Evolutionary conservation across 1,140 invertebrate genomes (phyloP).

Genomic region (Notospermus geniculatus): DNA sequence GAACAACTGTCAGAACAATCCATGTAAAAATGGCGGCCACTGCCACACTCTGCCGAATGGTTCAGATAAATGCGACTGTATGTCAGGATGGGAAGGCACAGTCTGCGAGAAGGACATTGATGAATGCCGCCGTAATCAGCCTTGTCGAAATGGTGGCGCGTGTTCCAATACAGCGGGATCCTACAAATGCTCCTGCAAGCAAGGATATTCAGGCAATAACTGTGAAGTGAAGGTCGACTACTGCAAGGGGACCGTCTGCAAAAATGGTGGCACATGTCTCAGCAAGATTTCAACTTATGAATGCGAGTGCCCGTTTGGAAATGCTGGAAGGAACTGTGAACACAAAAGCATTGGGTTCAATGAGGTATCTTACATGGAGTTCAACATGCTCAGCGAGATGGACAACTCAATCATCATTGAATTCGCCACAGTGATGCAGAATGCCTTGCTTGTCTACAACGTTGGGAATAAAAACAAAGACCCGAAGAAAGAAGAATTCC

Average conservation of each 20-base stretch:
- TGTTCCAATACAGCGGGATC: slow-evolving; percentile 47
- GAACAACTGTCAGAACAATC: slow-evolving; percentile 77
- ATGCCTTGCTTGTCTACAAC: slow-evolving; percentile 85
- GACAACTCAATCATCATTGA: slow-evolving; percentile 75
- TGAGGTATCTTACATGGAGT: slow-evolving; percentile 85
- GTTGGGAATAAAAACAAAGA: slow-evolving; percentile 63
- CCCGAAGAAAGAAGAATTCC: slow-evolving; percentile 73
- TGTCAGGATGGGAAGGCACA: slow-evolving; percentile 60
- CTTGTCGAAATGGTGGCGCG: slow-evolving; percentile 52
- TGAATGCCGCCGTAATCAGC: slow-evolving; percentile 71
- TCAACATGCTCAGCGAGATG: slow-evolving; percentile 76
- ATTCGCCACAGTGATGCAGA: slow-evolving; percentile 84
- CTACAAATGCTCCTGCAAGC: slow-evolving; percentile 81
- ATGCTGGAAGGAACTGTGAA: slow-evolving; percentile 87
- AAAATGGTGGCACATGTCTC: slow-evolving; percentile 70
- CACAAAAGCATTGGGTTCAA: slow-evolving; percentile 84
- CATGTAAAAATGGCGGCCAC: slow-evolving; percentile 89
- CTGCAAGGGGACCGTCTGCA: slow-evolving; percentile 36
- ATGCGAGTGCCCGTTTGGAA: slow-evolving; percentile 73
- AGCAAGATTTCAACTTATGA: slow-evolving; percentile 62
- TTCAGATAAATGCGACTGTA: slow-evolving; percentile 84
- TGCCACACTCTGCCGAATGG: slow-evolving; percentile 70
- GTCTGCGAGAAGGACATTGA: slow-evolving; percentile 91
- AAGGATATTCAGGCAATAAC: slow-evolving; percentile 79
- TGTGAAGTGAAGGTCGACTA: slow-evolving; percentile 60